Base-by-base conservation (phyloP, 2,113 vertebrate species). In the Tretioscincus oriximinensis region DNA sequence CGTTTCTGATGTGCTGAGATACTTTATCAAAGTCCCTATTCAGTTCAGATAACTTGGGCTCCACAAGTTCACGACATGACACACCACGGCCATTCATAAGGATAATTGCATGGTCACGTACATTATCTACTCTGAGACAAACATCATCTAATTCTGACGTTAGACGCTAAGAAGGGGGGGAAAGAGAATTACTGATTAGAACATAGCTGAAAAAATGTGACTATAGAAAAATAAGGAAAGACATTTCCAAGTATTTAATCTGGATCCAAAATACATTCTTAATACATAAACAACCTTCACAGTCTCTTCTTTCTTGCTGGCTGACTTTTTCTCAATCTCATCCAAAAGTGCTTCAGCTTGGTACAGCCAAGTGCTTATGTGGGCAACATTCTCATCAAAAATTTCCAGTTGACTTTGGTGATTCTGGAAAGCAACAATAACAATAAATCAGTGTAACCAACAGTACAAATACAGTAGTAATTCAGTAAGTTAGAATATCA, bases 321-420 rank as follows among this genome's bases (percentile, higher is more conserved):
- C 92, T 83, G 96, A 81, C 45, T 97, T 96, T 63, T 96, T 96
- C 91, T 99, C 98, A 0, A 96, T 97, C 88, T 99, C 98, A 85
- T 99, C 98, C 90, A 99, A 84, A 26, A 96, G 95, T 63, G 99
- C 97, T 95, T 99, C 97, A 5, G 98, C 98, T 93, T 99, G 98
- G 92, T 99, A 99, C 24, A 99, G 95, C 98, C 98, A 99, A 65
- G 98, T 99, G 92, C 98, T 99, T 94, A 99, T 98, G 93, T 99
- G 98, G 82, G 98, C 98, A 88, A 99, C 94, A 86, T 97, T 98
- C 88, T 98, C 98, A 16, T 99, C 98, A 86, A 99, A 98, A 67
- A 98, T 96, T 90, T 99, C 98, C 92, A 99, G 93, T 88, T 99
- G 98, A 45, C 95, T 97, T 90, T 97, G 97, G 86, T 99, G 98